phyloP scores from a whole-genome alignment of 2,113 vertebrate species.

The Neopipo cinnamomea region DNA sequence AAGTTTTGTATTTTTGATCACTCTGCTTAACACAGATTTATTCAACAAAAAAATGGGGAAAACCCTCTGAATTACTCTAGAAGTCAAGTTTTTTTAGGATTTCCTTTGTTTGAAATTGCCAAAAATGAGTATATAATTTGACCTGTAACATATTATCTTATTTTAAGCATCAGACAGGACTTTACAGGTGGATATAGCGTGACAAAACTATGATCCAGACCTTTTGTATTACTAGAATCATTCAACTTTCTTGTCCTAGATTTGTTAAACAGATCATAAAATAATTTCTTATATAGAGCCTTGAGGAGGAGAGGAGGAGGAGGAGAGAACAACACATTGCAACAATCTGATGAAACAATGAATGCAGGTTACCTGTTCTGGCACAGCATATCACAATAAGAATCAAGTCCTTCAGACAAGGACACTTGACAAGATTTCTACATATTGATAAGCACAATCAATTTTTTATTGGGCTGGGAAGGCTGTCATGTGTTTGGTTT shows the following conservation, averaged over 20 bases:
- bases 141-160: neutral
- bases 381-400: neutral
- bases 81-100: neutral
- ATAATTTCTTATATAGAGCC: neutral
- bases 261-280: neutral
- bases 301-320: neutral
- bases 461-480: neutral
- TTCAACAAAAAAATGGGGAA: neutral
- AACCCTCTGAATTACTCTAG: neutral
- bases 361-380: neutral
- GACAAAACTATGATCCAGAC: neutral
- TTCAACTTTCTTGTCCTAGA: neutral
- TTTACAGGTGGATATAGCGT: neutral
- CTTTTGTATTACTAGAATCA: neutral
- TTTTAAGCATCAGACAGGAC: neutral
- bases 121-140: neutral
- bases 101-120: neutral
- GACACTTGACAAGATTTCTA: neutral
- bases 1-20: neutral
- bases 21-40: neutral
- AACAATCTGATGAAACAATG: neutral
- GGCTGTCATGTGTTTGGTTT: neutral
- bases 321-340: neutral
- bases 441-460: neutral
- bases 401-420: neutral